Conservation (phyloP, 1,140 invertebrate species). For the Cotesia glomerata region DNA sequence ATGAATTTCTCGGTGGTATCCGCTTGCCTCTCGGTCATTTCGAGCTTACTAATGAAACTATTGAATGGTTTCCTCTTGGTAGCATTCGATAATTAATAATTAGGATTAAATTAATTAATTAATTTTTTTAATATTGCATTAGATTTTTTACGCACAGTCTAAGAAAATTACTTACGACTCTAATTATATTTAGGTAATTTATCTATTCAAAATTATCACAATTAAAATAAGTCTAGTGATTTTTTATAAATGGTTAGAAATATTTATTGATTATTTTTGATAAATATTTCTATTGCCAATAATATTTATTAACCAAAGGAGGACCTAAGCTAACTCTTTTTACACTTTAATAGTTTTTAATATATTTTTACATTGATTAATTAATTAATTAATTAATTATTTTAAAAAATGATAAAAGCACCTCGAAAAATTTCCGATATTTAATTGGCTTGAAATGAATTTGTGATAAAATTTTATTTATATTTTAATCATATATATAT, state of each 20-base stretch:
- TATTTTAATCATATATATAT: neutral
- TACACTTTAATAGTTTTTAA: neutral
- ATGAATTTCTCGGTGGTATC: constrained; percentile 91
- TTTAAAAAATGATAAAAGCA: too few species aligned
- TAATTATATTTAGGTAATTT: too few species aligned
- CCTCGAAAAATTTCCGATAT: neutral
- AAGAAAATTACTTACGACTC: neutral
- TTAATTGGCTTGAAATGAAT: neutral
- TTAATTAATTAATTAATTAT: neutral
- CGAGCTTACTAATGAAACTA: constrained; percentile 77
- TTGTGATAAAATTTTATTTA: constrained; percentile 17
- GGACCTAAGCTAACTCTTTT: neutral
- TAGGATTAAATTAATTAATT: too few species aligned
- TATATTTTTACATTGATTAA: neutral
- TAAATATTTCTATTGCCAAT: neutral
- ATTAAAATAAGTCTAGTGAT: neutral
- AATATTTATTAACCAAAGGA: constrained; percentile 15
- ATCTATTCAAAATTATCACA: too few species aligned
- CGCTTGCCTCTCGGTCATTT: constrained; percentile 76
- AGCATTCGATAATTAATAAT: constrained; percentile 59
- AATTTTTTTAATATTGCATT: neutral
- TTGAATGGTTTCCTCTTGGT: constrained; percentile 79
- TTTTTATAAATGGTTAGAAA: neutral
- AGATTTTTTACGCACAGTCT: neutral
- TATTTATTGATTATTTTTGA: neutral